Base-by-base conservation (phyloP, 2,797 vertebrate genomes). In the Netta rufina region DNA sequence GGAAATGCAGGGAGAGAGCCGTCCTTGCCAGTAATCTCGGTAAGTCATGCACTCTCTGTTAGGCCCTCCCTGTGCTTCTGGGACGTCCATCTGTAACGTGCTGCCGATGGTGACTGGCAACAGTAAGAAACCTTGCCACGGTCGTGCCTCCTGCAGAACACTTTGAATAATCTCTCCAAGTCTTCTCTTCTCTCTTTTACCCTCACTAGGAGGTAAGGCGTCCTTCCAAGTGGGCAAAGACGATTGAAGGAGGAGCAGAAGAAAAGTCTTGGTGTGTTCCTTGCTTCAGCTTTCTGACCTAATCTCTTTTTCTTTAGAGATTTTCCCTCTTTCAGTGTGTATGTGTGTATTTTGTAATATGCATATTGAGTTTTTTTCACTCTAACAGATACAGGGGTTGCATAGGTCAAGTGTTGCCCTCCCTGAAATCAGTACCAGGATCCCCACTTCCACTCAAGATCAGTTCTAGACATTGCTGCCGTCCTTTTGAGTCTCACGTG, bases 21-120 rank as follows among this genome's bases (percentile, higher is more conserved):
- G 11, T 47, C 60, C 60, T 76, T 28, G 22, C 15, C 15, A 22
- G 49, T 39, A 28, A 70, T 53, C 64, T 75, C 33, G 1, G 14
- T 28, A 49, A 57, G 12, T 56, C 45, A 6, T 0, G 0, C 27
- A 5, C 0, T 0, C 27, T 51, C n/a, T 8, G 39, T 27, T 65
- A 57, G n/a, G 51, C 13, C 28, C 25, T n/a, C 19, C 17, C 8
- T 33, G 47, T 25, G 13, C 22, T 49, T 49, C 47, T 49, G 47
- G 3, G 0, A 4, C 13, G 7, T 11, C 61, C 56, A 0, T 9
- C 20, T 66, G 22, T n/a, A 41, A n/a, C 2, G 1, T 53, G 24
- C 24, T 65, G 87, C 73, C 72, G 33, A 4, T 53, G 32, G 51
- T 30, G 22, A 13, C 25, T 54, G 82, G 56, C 28, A 79, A 19